Percentiles rank a stretch among this genome's conserved stretches.
These are phyloP conservation scores for Tenodera sinensis DNA, from an alignment of 2,888 invertebrate genomes.

Conservation along the genomic window DNA sequence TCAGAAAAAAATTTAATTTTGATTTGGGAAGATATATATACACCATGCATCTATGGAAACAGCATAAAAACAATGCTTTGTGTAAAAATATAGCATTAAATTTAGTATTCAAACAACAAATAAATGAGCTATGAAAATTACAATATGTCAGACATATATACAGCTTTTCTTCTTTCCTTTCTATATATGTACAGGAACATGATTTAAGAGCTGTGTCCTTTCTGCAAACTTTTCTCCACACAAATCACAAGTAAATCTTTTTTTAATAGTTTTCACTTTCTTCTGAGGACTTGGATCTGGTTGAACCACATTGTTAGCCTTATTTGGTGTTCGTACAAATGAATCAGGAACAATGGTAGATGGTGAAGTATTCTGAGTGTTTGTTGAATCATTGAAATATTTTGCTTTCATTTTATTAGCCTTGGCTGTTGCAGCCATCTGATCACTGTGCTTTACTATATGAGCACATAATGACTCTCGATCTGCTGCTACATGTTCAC, in stretches of 20 bases:
- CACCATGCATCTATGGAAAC: neutral
- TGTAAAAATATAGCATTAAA: neutral
- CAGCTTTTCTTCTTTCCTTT: neutral
- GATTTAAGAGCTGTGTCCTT: constrained; percentile 67
- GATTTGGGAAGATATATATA: neutral
- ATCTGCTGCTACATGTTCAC: constrained; percentile 64
- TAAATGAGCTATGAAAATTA: neutral
- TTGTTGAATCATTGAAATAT: neutral
- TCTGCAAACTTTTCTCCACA: constrained; percentile 72
- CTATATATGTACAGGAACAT: constrained; percentile 74
- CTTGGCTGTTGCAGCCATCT: constrained; percentile 78
- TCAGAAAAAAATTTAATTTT: no score
- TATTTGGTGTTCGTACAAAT: constrained; percentile 54
- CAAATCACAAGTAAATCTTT: constrained; percentile 78
- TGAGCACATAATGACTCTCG: constrained; percentile 76
- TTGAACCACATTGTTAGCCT: neutral
- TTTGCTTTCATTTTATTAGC: constrained; percentile 48
- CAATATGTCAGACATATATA: neutral
- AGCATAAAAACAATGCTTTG: neutral
- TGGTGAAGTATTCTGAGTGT: neutral
- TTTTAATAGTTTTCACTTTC: constrained; percentile 38
- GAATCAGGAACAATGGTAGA: neutral
- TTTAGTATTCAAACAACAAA: neutral
- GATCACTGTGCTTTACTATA: constrained; percentile 80
- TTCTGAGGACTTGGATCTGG: neutral